These are phyloP conservation scores for Xenopus tropicalis DNA, from an alignment of 2,113 vertebrate species.

Conservation along the genomic window UCB_Xtro_10.0 CM004444.2:170444001-170444500, in stretches of 20 bases:
- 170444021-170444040: no score
- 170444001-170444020: no score
- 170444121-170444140: conserved; percentile 8
- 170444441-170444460: no score
- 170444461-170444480: no score
- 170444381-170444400: background rate
- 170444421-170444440: no score
- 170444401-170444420: no score
- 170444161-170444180: conserved; percentile 14
- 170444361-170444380: background rate
- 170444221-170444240: conserved; percentile 44
- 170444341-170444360: background rate
- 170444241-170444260: conserved; percentile 40
- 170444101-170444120: no score
- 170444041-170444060: no score
- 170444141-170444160: conserved; percentile 6
- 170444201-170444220: conserved; percentile 44
- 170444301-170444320: conserved; percentile 12
- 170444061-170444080: no score
- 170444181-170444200: conserved; percentile 35
- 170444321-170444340: background rate
- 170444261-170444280: conserved; percentile 35
- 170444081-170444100: no score
- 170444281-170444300: conserved; percentile 27
- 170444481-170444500: no score